These are phyloP conservation scores for Mionectes olivaceus DNA, from an alignment of 2,797 vertebrate species.

Conservation along the genomic window DNA sequence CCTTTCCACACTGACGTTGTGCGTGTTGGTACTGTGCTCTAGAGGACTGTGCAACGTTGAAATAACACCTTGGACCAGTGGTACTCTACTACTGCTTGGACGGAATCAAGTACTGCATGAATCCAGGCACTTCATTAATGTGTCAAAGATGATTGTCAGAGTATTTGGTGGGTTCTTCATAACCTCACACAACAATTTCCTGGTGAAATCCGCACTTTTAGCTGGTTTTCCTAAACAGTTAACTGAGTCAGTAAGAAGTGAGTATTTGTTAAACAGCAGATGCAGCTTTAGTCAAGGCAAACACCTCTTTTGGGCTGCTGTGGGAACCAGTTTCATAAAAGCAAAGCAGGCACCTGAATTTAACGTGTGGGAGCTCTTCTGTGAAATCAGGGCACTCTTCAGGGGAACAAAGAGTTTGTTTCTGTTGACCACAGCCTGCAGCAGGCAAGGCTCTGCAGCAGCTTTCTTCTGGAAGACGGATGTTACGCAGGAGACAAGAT, in stretches of 20 bases:
- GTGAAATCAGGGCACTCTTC: not conserved
- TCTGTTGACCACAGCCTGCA: not conserved
- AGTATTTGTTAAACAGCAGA: not conserved
- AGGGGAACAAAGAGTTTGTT: not conserved
- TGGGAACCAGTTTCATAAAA: not conserved
- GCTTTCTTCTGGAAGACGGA: not conserved
- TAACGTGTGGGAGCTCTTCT: not conserved
- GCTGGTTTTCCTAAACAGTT: not conserved
- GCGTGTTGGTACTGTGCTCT: rapidly evolving
- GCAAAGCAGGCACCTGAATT: not conserved
- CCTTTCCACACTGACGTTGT: not conserved
- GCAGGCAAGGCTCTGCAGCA: not conserved
- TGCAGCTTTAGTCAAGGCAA: not conserved
- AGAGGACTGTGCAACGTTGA: not conserved
- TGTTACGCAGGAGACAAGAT: not conserved
- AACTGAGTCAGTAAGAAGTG: not conserved
- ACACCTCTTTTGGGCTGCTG: not conserved
- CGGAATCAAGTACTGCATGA: not conserved
- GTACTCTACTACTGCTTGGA: not conserved
- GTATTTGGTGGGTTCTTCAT: not conserved
- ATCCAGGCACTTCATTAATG: not conserved
- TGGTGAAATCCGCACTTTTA: not conserved
- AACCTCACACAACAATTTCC: not conserved
- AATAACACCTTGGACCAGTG: not conserved
- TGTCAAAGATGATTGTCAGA: not conserved